phyloP scores from a whole-genome alignment of 2,797 vertebrate genomes.

The Aratinga solstitialis region DNA sequence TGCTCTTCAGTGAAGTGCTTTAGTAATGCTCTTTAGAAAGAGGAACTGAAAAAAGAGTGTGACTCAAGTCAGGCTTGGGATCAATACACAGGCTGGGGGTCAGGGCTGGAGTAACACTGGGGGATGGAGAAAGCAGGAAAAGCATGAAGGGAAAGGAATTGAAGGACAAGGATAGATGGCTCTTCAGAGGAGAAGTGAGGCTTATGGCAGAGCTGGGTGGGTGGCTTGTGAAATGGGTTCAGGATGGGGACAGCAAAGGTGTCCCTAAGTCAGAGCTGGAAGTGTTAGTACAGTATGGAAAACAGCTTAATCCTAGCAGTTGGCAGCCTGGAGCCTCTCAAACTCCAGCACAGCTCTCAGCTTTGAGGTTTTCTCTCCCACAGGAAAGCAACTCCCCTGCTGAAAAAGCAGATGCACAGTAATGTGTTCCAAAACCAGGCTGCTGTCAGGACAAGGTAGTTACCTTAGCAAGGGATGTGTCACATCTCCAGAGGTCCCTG shows the following conservation, averaged over 20 bases:
- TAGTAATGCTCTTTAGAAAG: conserved; percentile 7
- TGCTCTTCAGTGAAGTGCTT: conserved; percentile 11
- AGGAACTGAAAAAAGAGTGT: not conserved
- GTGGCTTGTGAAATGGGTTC: not conserved
- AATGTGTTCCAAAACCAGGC: not conserved
- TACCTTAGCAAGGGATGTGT: conserved; percentile 3
- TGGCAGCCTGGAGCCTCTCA: not conserved
- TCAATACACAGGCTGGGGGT: conserved; percentile 9
- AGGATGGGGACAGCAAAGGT: not conserved
- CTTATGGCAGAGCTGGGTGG: not conserved
- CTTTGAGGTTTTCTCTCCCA: not conserved
- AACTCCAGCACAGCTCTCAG: not conserved
- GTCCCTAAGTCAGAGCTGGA: not conserved
- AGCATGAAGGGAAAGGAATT: not conserved
- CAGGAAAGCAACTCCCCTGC: not conserved
- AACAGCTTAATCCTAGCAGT: not conserved
- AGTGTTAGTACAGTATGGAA: not conserved
- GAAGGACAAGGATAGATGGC: not conserved
- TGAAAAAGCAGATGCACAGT: not conserved
- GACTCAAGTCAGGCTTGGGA: conserved; percentile 5
- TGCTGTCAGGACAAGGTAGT: not conserved
- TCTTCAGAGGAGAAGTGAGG: not conserved
- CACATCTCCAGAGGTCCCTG: conserved; percentile 33
- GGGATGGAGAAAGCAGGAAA: not conserved
- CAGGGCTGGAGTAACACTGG: not conserved